These are phyloP conservation scores for Polydrusus pterygomalis DNA, from an alignment of 2,888 invertebrate species.

Conservation along the genomic window DNA sequence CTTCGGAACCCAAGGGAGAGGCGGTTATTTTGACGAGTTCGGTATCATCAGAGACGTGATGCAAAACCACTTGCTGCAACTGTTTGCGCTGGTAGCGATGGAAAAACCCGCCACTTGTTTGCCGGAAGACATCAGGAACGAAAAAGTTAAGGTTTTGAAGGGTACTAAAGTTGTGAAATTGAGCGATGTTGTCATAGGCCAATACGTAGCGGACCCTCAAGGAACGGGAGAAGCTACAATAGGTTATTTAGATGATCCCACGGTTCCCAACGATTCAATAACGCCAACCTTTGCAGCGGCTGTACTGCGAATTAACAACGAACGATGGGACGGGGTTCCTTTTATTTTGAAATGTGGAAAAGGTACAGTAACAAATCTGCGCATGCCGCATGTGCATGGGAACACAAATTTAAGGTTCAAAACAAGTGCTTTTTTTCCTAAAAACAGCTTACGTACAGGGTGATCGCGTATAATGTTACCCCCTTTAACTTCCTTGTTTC, in stretches of 20 bases:
- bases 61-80: slow-evolving; percentile 99
- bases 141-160: slow-evolving; percentile 96
- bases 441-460: no score
- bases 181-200: slow-evolving; percentile 93
- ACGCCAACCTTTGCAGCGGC: slow-evolving; percentile 97
- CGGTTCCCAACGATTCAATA: slow-evolving; percentile 90
- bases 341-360: slow-evolving; percentile 98
- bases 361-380: slow-evolving; percentile 59
- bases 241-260: slow-evolving; percentile 95
- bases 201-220: slow-evolving; percentile 92
- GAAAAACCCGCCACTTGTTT: slow-evolving; percentile 95
- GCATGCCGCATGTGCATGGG: no score
- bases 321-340: slow-evolving; percentile 99
- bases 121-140: slow-evolving; percentile 97
- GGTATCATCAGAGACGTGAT: slow-evolving; percentile 99
- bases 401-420: no score
- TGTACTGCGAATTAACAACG: slow-evolving; percentile 92
- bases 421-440: no score
- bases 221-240: slow-evolving; percentile 81
- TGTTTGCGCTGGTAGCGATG: slow-evolving; percentile 97
- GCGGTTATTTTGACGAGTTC: slow-evolving; percentile 99
- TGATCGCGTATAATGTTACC: no score
- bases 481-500: no score
- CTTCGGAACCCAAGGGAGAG: slow-evolving; percentile 98
- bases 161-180: slow-evolving; percentile 85